Base-by-base conservation (phyloP, 2,113 vertebrate genomes). In the Phyllostomus hastatus region DNA sequence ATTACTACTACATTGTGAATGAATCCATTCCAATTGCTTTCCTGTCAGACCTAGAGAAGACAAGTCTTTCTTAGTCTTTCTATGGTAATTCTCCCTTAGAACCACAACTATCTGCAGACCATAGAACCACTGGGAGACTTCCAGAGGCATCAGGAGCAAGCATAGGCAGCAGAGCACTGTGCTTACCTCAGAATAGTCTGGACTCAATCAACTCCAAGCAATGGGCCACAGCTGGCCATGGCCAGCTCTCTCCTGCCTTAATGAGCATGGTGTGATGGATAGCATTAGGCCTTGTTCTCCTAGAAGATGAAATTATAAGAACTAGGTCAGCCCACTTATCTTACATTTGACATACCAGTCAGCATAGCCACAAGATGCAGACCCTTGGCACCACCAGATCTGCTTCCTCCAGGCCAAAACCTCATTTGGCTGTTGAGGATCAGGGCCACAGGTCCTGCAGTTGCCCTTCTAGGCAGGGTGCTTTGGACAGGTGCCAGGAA, bases 141-240 rank as follows among this genome's bases (percentile, higher is more conserved):
- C 81, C 11, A 2, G 0, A 12, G 38, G 72, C 48, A 16, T 43
- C 5, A 1, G 57, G 72, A 70, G 20, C 54, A 24, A 22, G 17
- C 31, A 7, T 10, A 0, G n/a, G 4, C 1, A 1, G 16, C 64
- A 6, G 48, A 0, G 22, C 31, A 4, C 10, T 0, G 9, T 4
- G 35, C 48, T 24, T 66, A 33, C 61, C 59, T 78, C 33, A 8
- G 80, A 38, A 5, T 7, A 14, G 2, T 26, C 64, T 64, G 35
- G n/a, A 26, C 33, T 61, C 70, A 7, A 0, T 17, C 31, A 69
- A 5, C 33, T n/a, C 57, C 10, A 28, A 66, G 48, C 1, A 0
- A 38, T 4, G 61, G 73, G 50, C 17, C n/a, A 33, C 0, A 1
- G 48, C 5, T 1, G 76, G 88, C 69, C 12, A 16, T 4, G 1